A percentile compares a stretch with the other conserved stretches of the same genome.
Conservation (phyloP, 2,888 invertebrate species). For the Oxystoma pomonae region DNA sequence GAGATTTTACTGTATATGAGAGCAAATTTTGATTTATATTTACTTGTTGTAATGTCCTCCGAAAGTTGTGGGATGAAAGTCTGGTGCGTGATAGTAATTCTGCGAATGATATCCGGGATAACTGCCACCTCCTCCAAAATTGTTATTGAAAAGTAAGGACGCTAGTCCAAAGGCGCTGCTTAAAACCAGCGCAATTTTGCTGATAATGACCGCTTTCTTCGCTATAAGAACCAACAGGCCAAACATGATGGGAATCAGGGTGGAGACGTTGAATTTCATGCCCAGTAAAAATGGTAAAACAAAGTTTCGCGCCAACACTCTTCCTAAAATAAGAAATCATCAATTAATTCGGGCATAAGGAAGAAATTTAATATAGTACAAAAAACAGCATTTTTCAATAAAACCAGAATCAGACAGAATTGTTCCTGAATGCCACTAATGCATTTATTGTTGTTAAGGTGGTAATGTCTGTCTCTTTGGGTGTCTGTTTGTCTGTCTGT, state of each 20-base stretch:
- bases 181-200: conserved; percentile 69
- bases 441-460: no score
- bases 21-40: no score
- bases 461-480: neutral
- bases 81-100: conserved; percentile 17
- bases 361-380: no score
- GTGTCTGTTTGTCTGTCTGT: neutral
- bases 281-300: conserved; percentile 75
- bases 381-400: no score
- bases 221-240: conserved; percentile 66
- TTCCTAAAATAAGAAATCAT: conserved; percentile 55
- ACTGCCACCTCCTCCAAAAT: neutral
- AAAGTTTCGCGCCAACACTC: conserved; percentile 65
- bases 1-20: no score
- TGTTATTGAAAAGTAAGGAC: conserved; percentile 40
- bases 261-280: conserved; percentile 73
- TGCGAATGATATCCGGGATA: conserved; percentile 5
- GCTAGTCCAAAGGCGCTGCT: conserved; percentile 64
- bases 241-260: conserved; percentile 68
- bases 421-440: no score
- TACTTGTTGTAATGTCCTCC: conserved; percentile 24
- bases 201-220: conserved; percentile 72
- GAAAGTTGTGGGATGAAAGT: conserved; percentile 22
- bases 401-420: no score
- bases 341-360: no score